Evolutionary conservation across 2,113 vertebrate species (phyloP).

Genomic region (Microcebus ravelobensis): DNA sequence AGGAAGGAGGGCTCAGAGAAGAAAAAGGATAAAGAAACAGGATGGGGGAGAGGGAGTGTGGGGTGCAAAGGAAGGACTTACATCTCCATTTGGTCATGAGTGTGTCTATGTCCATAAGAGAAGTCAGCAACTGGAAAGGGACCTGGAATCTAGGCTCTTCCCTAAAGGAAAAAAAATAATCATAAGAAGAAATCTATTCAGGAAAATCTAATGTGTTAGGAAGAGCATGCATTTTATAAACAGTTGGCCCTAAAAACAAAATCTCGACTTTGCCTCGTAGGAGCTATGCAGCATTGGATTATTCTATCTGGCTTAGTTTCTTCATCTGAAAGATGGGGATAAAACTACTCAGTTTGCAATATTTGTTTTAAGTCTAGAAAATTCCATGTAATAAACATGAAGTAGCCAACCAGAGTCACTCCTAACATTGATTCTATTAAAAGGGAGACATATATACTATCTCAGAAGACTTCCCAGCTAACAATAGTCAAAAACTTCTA

Average conservation of each 20-base stretch:
- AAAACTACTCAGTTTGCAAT: not conserved
- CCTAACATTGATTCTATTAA: not conserved
- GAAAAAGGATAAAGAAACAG: not conserved
- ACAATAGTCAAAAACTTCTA: not conserved
- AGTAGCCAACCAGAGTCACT: not conserved
- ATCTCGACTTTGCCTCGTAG: not conserved
- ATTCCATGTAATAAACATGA: not conserved
- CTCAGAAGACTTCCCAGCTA: not conserved
- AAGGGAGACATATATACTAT: not conserved
- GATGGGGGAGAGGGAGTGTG: fast-evolving
- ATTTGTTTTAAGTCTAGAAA: not conserved
- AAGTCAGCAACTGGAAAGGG: conserved; percentile 96
- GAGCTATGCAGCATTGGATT: not conserved
- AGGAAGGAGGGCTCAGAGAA: not conserved
- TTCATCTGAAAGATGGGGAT: not conserved
- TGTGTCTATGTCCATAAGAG: conserved; percentile 95
- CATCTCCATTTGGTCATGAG: conserved; percentile 99
- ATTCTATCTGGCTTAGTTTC: not conserved
- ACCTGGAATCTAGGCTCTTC: conserved; percentile 98
- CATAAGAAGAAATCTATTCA: not conserved
- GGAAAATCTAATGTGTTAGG: not conserved
- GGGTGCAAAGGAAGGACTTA: conserved; percentile 80
- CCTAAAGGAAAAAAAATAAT: conserved; percentile 79
- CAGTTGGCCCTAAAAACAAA: not conserved
- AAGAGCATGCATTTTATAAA: not conserved